These are phyloP conservation scores for Phorcus lineatus DNA, from an alignment of 2,888 invertebrate species.

Conservation along the genomic window DNA sequence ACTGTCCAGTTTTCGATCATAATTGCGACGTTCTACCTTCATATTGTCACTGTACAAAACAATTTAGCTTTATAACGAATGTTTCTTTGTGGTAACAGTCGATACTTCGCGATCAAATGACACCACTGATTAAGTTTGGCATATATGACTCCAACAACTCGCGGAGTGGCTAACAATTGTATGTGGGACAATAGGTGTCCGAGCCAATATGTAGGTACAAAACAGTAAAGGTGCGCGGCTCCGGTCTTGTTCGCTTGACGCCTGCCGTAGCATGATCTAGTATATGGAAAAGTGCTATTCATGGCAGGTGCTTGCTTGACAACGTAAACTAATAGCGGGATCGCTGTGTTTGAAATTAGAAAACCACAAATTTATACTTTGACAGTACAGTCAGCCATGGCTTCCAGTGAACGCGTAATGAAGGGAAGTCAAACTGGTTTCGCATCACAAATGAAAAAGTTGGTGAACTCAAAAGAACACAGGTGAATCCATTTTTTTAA, in stretches of 20 bases:
- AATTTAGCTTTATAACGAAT: no score
- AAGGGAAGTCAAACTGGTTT: conserved; percentile 65
- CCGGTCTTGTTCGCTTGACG: background rate
- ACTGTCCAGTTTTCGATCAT: no score
- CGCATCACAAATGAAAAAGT: conserved; percentile 70
- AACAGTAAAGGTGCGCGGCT: no score
- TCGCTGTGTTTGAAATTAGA: background rate
- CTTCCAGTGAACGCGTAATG: conserved; percentile 60
- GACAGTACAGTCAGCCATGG: conserved; percentile 26
- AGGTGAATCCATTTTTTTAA: conserved; percentile 50
- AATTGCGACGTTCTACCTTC: no score
- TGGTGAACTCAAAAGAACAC: conserved; percentile 70
- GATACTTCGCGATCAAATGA: no score
- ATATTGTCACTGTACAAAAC: no score
- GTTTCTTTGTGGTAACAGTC: no score
- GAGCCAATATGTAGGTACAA: no score
- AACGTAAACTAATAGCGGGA: conserved; percentile 12
- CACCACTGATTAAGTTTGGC: no score
- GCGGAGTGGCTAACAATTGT: no score
- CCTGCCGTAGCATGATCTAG: background rate
- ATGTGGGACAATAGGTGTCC: no score
- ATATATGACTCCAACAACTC: no score
- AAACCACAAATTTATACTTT: background rate
- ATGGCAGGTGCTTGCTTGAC: conserved; percentile 32
- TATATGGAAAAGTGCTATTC: background rate